Base-by-base conservation (phyloP, 2,113 vertebrate genomes). In the Pycnonotus jocosus region DNA sequence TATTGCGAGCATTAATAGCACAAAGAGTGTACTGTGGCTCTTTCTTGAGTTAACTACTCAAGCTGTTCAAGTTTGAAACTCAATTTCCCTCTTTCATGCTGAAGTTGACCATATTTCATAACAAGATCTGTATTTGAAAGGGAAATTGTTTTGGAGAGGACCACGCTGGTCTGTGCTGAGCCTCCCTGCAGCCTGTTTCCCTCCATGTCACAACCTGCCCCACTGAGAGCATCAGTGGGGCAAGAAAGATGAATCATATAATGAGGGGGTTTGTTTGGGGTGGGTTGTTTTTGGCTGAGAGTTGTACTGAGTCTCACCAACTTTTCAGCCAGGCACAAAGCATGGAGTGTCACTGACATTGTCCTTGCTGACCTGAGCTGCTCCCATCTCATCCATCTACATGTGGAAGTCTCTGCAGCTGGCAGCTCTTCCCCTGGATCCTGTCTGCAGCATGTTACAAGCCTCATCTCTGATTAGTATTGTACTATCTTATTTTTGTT, bases 401-500 rank as follows among this genome's bases (percentile, higher is more conserved):
- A 8, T 40, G 88, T 62, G 65, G 80, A 73, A 70, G 60, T 47
- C 83, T 92, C 72, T 88, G 85, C 96, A 95, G 91, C 94, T 95
- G 92, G 92, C 4, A 0, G 71, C 86, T 73, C 68, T 88, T 93
- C 64, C 76, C 79, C 60, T 8, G 3, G 92, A 80, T 80, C 56
- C 76, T 92, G 74, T 65, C 88, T 84, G 81, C 73, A 70, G 81
- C 33, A 0, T 85, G 61, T 54, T 92, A 81, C 37, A 50, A 91
- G 61, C 81, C 74, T 93, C 81, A 37, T 71, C 86, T 81, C 86
- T 89, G 93, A 92, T 92, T 92, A 92, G 93, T 72, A 66, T 95
- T 90, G 81, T 85, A 88, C 84, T 84, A 62, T 91, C 89, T 96
- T 93, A 93, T 92, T 92, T 94, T 90, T 94, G 95, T 96, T 91